Conservation (phyloP, 1,140 invertebrate genomes). For the Harlomillsia oculata region DNA sequence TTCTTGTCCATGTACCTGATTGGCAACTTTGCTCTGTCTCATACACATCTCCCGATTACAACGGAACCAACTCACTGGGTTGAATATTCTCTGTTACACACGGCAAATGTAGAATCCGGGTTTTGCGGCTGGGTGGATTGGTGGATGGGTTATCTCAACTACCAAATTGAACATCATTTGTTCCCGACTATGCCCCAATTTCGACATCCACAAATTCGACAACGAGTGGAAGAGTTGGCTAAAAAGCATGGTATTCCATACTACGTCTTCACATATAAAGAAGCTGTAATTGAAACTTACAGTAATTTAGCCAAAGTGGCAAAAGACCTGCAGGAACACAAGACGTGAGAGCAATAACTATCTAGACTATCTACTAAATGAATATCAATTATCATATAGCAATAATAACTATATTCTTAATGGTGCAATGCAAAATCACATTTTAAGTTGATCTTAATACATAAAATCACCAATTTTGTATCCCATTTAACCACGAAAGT, state of each 20-base stretch:
- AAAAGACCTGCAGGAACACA: too few species aligned
- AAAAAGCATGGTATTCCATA: slow-evolving; percentile 2
- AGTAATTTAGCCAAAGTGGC: too few species aligned
- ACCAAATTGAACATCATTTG: slow-evolving; percentile 6
- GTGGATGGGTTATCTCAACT: slow-evolving; percentile 18
- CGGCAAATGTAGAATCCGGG: not conserved
- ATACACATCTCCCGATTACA: slow-evolving; percentile 4
- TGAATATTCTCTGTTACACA: slow-evolving; percentile 7
- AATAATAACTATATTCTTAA: too few species aligned
- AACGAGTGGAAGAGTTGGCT: not conserved
- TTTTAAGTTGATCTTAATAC: too few species aligned
- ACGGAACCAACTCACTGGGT: slow-evolving; percentile 7
- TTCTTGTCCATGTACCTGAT: not conserved
- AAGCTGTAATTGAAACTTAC: too few species aligned
- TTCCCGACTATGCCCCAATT: not conserved
- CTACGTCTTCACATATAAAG: not conserved
- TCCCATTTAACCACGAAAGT: too few species aligned
- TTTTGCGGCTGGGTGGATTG: slow-evolving; percentile 1
- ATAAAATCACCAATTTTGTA: too few species aligned
- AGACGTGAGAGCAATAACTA: too few species aligned
- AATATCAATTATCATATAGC: too few species aligned
- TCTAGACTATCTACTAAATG: too few species aligned
- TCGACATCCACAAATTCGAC: not conserved
- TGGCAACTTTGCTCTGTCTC: slow-evolving; percentile 3
- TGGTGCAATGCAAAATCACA: too few species aligned